Base-by-base conservation (phyloP, 2,888 invertebrate genomes). In the Epicampocera succincta region DNA sequence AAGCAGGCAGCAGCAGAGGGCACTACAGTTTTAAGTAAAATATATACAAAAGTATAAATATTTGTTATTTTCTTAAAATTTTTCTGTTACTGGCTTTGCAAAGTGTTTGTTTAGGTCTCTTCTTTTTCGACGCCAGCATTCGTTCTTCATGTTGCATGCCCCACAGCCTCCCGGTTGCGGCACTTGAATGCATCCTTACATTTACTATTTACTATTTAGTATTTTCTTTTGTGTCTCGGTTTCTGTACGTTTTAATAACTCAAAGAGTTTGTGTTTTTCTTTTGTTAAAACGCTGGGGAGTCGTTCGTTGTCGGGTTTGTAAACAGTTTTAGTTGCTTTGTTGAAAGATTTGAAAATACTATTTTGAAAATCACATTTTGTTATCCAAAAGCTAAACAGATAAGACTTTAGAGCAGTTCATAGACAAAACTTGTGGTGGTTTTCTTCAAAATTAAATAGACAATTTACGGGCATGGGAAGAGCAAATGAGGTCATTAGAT, bases 241-340 rank as follows among this genome's bases (percentile, higher is more conserved):
- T 69, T 50, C 19, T 42, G 33, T 58, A 54, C 38, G 5, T 46
- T 54, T 42, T 42, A 65, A 63, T 65, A 72, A 56, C 33, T 21
- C 48, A 48, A 63, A 63, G 15, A 56, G 40, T 61, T 48, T 56
- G 44, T 46, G 9, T 60, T 33, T 50, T 17, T 50, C 25, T 9
- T 38, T 72, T 58, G 13, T 38, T 48, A 56, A 78, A 65, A 58
- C 71, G 48, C 33, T 71, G 48, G 71, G 77, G 77, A 71, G 56
- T 58, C 71, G 33, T 71, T 52, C 52, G 52, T 63, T 50, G 50
- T 33, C 9, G 29, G 19, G 21, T 38, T 46, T 58, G 15, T 58
- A 19, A 21, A 3, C 40, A n/a, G 12, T 19, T n/a, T 71, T 29
- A 21, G 17, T 25, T 12, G 21, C 42, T 46, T 46, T 69, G 56